phyloP scores from a whole-genome alignment of 2,888 invertebrate species.

The Bhutanitis thaidina region DNA sequence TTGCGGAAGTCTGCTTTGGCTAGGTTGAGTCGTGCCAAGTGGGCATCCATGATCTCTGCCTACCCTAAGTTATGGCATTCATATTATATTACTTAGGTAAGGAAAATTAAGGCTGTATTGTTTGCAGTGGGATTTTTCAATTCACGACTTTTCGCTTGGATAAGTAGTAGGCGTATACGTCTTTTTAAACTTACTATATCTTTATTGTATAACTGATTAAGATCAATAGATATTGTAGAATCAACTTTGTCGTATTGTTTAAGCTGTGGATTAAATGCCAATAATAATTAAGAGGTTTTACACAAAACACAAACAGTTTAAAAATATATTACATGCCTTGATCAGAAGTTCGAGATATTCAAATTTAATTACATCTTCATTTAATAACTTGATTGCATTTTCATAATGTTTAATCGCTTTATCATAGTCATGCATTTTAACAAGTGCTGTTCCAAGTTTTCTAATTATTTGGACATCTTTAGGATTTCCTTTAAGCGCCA shows the following conservation, averaged over 20 bases:
- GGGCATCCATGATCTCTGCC: no score
- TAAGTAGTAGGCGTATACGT: constrained; percentile 85
- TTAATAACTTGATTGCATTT: constrained; percentile 87
- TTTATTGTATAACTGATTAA: constrained; percentile 79
- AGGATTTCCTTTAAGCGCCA: constrained; percentile 90
- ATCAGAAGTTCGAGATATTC: constrained; percentile 93
- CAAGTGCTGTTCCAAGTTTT: constrained; percentile 93
- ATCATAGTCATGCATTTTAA: constrained; percentile 95
- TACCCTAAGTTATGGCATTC: no score
- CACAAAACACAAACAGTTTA: neutral
- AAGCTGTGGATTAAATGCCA: constrained; percentile 57
- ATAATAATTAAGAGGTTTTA: no score
- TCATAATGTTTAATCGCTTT: constrained; percentile 95
- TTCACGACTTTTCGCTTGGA: constrained; percentile 86
- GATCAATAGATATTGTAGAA: constrained; percentile 85
- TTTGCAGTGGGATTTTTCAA: constrained; percentile 54
- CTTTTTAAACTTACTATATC: constrained; percentile 76
- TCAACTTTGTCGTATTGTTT: constrained; percentile 95
- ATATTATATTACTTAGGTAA: no score
- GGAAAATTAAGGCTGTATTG: constrained; percentile 82
- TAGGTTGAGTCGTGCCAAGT: no score
- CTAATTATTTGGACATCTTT: constrained; percentile 88
- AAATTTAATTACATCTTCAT: constrained; percentile 85
- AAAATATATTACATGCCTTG: constrained; percentile 64
- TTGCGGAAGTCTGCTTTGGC: no score